These are phyloP conservation scores for Phoebastria nigripes DNA, from an alignment of 2,797 vertebrate species.

Conservation along the genomic window DNA sequence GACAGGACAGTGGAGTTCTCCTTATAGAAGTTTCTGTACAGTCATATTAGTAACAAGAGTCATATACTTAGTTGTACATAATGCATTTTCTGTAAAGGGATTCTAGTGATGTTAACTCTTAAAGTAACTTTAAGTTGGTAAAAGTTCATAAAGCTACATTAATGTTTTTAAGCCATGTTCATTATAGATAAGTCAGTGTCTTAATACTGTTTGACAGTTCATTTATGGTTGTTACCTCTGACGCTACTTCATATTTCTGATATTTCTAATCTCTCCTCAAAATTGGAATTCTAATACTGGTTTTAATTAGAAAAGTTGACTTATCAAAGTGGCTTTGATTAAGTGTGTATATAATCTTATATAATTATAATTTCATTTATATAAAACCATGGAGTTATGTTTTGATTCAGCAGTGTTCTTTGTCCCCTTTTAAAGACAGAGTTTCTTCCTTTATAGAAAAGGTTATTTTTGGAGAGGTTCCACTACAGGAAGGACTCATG, in stretches of 20 bases:
- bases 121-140: slow-evolving; percentile 27
- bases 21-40: background rate
- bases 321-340: slow-evolving; percentile 55
- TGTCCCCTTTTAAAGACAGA: background rate
- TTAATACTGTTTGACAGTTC: slow-evolving; percentile 48
- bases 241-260: slow-evolving; percentile 39
- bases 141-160: slow-evolving; percentile 4
- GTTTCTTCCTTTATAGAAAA: background rate
- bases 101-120: slow-evolving; percentile 15
- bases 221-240: slow-evolving; percentile 55
- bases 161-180: slow-evolving; percentile 48
- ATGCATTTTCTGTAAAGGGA: background rate
- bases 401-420: slow-evolving; percentile 34
- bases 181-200: slow-evolving; percentile 59
- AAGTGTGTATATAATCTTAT: slow-evolving; percentile 35
- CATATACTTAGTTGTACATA: background rate
- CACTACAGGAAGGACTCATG: background rate
- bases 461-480: background rate
- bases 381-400: background rate
- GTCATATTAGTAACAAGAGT: background rate
- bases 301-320: slow-evolving; percentile 57
- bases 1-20: background rate
- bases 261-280: slow-evolving; percentile 54
- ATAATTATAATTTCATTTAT: slow-evolving; percentile 44
- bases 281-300: slow-evolving; percentile 53